Conservation (phyloP, 2,113 vertebrate genomes). For the Gallinago jamesoni region DNA sequence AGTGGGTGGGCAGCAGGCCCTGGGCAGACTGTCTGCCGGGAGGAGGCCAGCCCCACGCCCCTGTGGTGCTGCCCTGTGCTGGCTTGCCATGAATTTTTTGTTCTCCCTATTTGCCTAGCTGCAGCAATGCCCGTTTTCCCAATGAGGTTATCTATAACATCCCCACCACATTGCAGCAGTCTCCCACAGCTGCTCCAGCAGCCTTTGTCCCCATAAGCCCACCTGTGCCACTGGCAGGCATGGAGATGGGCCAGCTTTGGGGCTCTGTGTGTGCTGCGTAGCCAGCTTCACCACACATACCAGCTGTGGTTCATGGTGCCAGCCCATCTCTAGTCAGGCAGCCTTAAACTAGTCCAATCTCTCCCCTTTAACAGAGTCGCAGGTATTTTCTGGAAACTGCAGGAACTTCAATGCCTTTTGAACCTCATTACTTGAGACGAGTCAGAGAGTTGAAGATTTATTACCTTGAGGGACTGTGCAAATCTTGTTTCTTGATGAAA, state of each 20-base stretch:
- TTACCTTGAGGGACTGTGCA: background rate
- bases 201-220: rapidly evolving
- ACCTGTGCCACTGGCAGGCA: rapidly evolving
- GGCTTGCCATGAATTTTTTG: background rate
- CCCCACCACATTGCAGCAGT: background rate
- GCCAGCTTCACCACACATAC: background rate
- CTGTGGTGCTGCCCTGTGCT: rapidly evolving
- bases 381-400: background rate
- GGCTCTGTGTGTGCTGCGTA: background rate
- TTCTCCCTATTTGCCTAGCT: background rate
- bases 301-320: background rate
- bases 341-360: background rate
- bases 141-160: background rate
- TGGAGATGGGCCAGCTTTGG: background rate
- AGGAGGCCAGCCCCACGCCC: background rate
- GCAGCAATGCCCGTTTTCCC: rapidly evolving
- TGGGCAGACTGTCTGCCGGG: background rate
- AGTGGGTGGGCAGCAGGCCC: rapidly evolving
- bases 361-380: background rate
- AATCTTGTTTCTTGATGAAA: background rate
- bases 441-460: background rate
- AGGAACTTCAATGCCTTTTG: rapidly evolving
- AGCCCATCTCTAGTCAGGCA: background rate
- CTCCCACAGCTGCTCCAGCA: background rate
- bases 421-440: background rate